A percentile compares a stretch with the other conserved stretches of the same genome.
Evolutionary conservation across 2,797 vertebrate species (phyloP).

Genomic region (Gymnoscopelus microlampas): DNA sequence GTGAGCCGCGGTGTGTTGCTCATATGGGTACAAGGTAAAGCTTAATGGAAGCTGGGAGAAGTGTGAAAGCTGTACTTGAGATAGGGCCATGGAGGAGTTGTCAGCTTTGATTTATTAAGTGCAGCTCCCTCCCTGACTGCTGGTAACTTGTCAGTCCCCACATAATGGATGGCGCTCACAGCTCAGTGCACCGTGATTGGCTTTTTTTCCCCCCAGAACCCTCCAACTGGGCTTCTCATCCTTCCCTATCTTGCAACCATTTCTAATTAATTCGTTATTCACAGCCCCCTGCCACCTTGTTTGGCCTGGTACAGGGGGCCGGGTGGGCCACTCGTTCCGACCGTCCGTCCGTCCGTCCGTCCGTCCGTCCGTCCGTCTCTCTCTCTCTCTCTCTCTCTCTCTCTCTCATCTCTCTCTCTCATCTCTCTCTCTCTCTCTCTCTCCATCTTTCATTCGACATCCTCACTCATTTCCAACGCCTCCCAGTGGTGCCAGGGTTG

Average conservation of each 20-base stretch:
- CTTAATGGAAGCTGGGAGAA: slow-evolving; percentile 76
- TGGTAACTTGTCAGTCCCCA: slow-evolving; percentile 88
- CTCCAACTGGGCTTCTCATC: slow-evolving; percentile 66
- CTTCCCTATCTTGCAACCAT: slow-evolving; percentile 75
- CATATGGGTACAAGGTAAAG: slow-evolving; percentile 71
- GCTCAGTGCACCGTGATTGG: slow-evolving; percentile 85
- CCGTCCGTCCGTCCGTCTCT: not conserved
- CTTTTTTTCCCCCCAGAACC: slow-evolving; percentile 68
- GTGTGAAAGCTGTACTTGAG: slow-evolving; percentile 85
- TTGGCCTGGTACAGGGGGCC: slow-evolving; percentile 58
- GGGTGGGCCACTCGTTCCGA: slow-evolving; percentile 34
- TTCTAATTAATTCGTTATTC: slow-evolving; percentile 88
- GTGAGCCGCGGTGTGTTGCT: slow-evolving; percentile 49
- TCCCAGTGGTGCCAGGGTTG: slow-evolving; percentile 69
- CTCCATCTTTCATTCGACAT: slow-evolving; percentile 59
- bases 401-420: not conserved
- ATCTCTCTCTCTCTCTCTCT: slow-evolving; percentile 10
- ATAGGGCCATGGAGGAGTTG: slow-evolving; percentile 88
- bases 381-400: no score
- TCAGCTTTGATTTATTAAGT: slow-evolving; percentile 98
- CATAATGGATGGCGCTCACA: slow-evolving; percentile 89
- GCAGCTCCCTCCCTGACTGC: slow-evolving; percentile 85
- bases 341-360: not conserved
- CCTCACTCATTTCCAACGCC: slow-evolving; percentile 60
- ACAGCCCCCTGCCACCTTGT: slow-evolving; percentile 65